Percentiles rank a stretch among this genome's conserved stretches.
phyloP scores from a whole-genome alignment of 1,140 invertebrate species.

The Drosophila sp. region DNA sequence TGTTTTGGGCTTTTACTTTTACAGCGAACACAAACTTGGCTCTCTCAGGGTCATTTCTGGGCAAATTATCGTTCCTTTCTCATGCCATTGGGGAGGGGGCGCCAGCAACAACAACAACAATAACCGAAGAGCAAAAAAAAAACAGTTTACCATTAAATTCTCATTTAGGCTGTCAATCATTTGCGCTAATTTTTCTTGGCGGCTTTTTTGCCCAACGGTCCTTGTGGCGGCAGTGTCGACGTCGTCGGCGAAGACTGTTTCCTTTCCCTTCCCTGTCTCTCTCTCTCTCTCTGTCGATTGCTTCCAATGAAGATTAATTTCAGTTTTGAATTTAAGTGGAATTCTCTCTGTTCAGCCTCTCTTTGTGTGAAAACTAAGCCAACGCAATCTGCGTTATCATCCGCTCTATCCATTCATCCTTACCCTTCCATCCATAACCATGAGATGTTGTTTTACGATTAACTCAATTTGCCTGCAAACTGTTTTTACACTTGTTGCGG shows the following conservation, averaged over 20 bases:
- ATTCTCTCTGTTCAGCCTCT: slow-evolving; percentile 36
- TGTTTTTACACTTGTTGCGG: slow-evolving; percentile 68
- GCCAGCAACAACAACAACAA: slow-evolving; percentile 22
- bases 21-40: slow-evolving; percentile 39
- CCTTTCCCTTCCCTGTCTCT: not conserved
- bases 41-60: slow-evolving; percentile 45
- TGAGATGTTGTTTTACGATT: slow-evolving; percentile 59
- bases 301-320: slow-evolving; percentile 81
- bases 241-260: not conserved
- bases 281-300: slow-evolving; percentile 65
- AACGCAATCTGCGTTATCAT: slow-evolving; percentile 20
- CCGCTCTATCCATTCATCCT: slow-evolving; percentile 9
- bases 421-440: slow-evolving; percentile 22
- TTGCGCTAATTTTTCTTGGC: slow-evolving; percentile 78
- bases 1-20: slow-evolving; percentile 60
- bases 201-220: slow-evolving; percentile 45
- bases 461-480: slow-evolving; percentile 75
- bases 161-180: slow-evolving; percentile 82
- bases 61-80: slow-evolving; percentile 63
- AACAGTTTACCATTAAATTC: slow-evolving; percentile 79
- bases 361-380: slow-evolving; percentile 56
- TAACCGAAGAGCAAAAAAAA: slow-evolving; percentile 21
- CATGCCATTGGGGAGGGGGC: slow-evolving; percentile 26
- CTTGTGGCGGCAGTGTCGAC: not conserved
- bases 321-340: slow-evolving; percentile 67